phyloP scores from a whole-genome alignment of 2,797 vertebrate species.

The Lophius americanus region DNA sequence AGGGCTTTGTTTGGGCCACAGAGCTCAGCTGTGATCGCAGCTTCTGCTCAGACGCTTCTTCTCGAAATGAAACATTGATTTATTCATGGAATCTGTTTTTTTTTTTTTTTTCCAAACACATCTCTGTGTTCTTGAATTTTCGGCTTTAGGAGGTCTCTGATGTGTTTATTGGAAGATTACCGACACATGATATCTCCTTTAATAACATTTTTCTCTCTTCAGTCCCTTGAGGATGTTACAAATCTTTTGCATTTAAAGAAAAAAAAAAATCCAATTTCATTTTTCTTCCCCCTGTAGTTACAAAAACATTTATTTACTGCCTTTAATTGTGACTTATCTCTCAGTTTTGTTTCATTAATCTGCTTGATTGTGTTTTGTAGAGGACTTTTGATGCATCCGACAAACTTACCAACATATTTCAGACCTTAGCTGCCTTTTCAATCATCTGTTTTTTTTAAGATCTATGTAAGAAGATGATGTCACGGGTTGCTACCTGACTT shows the following conservation, averaged over 20 bases:
- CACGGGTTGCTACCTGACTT: background rate
- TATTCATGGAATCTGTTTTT: constrained; percentile 2
- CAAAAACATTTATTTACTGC: background rate
- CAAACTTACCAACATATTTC: background rate
- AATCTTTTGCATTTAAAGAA: too few species aligned
- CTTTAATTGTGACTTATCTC: constrained; percentile 1
- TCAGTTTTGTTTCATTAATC: background rate
- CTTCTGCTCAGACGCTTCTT: constrained; percentile 15
- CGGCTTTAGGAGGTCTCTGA: background rate
- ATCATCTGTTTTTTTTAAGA: background rate
- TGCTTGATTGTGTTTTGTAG: background rate
- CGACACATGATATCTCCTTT: background rate
- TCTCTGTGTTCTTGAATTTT: background rate
- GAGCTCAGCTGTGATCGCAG: constrained; percentile 18
- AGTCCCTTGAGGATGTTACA: background rate
- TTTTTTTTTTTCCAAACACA: too few species aligned
- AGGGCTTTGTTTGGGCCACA: constrained; percentile 21
- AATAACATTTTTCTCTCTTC: too few species aligned
- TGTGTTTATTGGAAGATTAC: background rate
- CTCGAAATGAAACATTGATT: constrained; percentile 30
- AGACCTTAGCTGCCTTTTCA: too few species aligned
- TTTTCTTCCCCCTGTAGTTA: background rate
- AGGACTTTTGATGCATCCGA: background rate
- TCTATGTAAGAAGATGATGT: too few species aligned
- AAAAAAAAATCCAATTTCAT: too few species aligned